These are phyloP conservation scores for Mionectes olivaceus DNA, from an alignment of 2,797 vertebrate species.

Conservation along the genomic window DNA sequence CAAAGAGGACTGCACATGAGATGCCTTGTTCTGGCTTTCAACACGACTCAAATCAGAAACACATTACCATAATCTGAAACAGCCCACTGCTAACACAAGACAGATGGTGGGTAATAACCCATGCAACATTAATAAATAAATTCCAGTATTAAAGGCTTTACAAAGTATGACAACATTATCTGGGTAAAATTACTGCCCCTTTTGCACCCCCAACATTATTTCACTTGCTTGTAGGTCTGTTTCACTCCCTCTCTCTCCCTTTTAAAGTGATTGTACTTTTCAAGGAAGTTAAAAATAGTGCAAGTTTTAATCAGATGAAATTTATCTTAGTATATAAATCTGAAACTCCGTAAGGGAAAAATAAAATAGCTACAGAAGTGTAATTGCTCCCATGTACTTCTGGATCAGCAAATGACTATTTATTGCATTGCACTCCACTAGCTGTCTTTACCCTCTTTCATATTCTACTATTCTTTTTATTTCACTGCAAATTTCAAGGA, in stretches of 20 bases:
- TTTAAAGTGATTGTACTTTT: constrained; percentile 61
- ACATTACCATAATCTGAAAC: constrained; percentile 89
- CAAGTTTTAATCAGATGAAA: constrained; percentile 77
- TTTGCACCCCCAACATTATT: constrained; percentile 72
- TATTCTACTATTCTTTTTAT: constrained; percentile 28
- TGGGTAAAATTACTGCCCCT: constrained; percentile 75
- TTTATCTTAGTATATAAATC: constrained; percentile 67
- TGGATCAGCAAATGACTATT: constrained; percentile 71
- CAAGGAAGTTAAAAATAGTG: constrained; percentile 74
- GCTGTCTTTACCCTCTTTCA: constrained; percentile 35
- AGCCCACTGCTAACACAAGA: constrained; percentile 86
- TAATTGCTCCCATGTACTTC: constrained; percentile 77
- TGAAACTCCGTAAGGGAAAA: constrained; percentile 78
- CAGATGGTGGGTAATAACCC: constrained; percentile 87
- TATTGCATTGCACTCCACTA: constrained; percentile 41
- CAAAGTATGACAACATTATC: constrained; percentile 87
- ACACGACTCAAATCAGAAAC: constrained; percentile 87
- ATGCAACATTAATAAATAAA: constrained; percentile 89
- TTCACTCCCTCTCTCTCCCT: constrained; percentile 33
- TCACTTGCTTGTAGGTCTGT: constrained; percentile 68
- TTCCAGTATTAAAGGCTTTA: constrained; percentile 87
- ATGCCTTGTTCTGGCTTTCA: constrained; percentile 88
- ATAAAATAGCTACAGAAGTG: constrained; percentile 78
- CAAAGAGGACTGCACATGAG: constrained; percentile 87
- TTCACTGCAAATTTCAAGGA: constrained; percentile 49